Evolutionary conservation across 2,888 invertebrate genomes (phyloP).

Genomic region (Gymnosoma rotundatum): DNA sequence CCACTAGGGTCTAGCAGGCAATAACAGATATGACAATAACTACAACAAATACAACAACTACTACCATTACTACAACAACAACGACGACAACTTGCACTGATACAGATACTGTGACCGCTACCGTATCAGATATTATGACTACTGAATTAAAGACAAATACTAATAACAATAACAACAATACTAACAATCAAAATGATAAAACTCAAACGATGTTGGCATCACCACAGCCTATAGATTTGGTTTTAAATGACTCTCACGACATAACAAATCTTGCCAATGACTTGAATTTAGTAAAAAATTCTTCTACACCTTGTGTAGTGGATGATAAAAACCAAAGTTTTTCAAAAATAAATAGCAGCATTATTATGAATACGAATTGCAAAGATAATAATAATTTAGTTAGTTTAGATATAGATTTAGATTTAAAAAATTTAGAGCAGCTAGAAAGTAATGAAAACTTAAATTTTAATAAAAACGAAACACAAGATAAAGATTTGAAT

Average conservation of each 20-base stretch:
- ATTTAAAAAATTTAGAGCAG: slow-evolving; percentile 9
- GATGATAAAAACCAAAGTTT: slow-evolving; percentile 49
- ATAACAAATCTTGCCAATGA: background rate
- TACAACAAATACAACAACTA: slow-evolving; percentile 72
- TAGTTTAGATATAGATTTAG: slow-evolving; percentile 33
- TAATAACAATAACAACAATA: slow-evolving; percentile 55
- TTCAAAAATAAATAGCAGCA: slow-evolving; percentile 69
- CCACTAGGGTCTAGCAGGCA: slow-evolving; percentile 89
- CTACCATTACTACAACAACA: slow-evolving; percentile 71
- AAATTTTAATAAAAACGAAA: background rate
- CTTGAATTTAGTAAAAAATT: background rate
- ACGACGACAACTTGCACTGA: slow-evolving; percentile 71
- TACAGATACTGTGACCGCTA: slow-evolving; percentile 58
- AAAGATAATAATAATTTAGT: slow-evolving; percentile 45
- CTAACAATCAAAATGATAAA: slow-evolving; percentile 73
- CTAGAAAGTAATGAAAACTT: slow-evolving; percentile 7
- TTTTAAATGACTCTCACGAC: background rate
- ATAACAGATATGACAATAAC: slow-evolving; percentile 77
- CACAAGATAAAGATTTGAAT: background rate
- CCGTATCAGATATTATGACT: background rate
- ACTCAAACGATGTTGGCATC: slow-evolving; percentile 20
- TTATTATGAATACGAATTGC: slow-evolving; percentile 18
- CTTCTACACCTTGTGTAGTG: background rate
- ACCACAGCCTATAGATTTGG: no score
- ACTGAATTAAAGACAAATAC: background rate